These are phyloP conservation scores for Anthopleura xanthogrammica DNA, from an alignment of 92 coral and sea anemone genomes.

Conservation along the genomic window DNA sequence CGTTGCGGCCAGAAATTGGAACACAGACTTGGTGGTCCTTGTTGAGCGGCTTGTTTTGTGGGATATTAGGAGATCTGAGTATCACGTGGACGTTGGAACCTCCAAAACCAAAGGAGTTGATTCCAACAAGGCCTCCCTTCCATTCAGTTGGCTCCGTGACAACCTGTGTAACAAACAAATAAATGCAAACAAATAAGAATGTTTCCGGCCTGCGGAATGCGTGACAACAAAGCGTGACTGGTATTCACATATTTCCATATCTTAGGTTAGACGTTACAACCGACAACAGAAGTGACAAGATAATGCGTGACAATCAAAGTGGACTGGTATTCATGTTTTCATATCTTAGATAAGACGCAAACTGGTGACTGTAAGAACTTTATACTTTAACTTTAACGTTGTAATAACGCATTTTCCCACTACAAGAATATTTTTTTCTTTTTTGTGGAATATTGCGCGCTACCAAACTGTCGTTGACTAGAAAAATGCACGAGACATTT, in stretches of 20 bases:
- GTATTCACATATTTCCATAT: background rate
- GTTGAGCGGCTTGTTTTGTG: background rate
- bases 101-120: slow-evolving; percentile 87
- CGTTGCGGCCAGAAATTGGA: slow-evolving; percentile 71
- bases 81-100: slow-evolving; percentile 85
- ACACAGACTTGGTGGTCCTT: slow-evolving; percentile 48
- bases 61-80: slow-evolving; percentile 57
- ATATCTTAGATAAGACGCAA: background rate
- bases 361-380: too few species aligned
- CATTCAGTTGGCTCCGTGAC: slow-evolving; percentile 73
- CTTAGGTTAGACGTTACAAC: background rate
- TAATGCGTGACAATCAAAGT: background rate
- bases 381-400: too few species aligned
- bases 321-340: background rate
- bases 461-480: too few species aligned
- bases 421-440: too few species aligned
- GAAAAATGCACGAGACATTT: too few species aligned
- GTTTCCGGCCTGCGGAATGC: background rate
- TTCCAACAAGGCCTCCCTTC: slow-evolving; percentile 80
- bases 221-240: background rate
- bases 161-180: slow-evolving; percentile 37
- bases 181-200: background rate
- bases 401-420: too few species aligned
- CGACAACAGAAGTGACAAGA: too few species aligned
- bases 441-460: too few species aligned